phyloP scores from a whole-genome alignment of 2,888 invertebrate genomes.

The Augochlorella aurata region DNA sequence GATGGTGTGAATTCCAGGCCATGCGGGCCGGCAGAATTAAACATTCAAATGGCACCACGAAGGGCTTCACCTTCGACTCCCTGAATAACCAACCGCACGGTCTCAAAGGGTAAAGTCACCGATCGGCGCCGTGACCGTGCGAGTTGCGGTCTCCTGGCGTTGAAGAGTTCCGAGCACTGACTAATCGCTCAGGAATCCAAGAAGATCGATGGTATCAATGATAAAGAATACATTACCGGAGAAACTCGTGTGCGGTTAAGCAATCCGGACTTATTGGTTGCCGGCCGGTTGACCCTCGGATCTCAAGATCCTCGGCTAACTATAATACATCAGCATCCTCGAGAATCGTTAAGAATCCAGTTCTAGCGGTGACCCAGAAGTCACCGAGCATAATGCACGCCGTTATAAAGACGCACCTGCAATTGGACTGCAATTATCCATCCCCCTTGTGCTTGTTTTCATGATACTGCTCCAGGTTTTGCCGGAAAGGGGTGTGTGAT shows the following conservation, averaged over 20 bases:
- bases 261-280: not conserved
- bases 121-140: not conserved
- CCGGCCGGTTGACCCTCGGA: not conserved
- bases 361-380: not conserved
- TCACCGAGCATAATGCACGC: not conserved
- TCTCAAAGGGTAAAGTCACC: conserved; percentile 14
- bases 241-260: not conserved
- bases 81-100: not conserved
- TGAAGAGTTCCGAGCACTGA: not conserved
- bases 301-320: not conserved
- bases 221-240: not conserved
- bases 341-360: too few relatives aligned
- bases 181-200: conserved; percentile 15
- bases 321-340: not conserved
- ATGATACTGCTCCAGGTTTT: not conserved
- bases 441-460: not conserved
- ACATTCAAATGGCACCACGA: conserved; percentile 34
- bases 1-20: conserved; percentile 44
- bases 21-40: conserved; percentile 31
- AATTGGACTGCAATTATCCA: too few relatives aligned
- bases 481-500: not conserved
- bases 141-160: not conserved
- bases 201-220: not conserved
- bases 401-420: not conserved
- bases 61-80: not conserved